Percentiles rank a stretch among this genome's conserved stretches.
These are phyloP conservation scores for Argyra leucocephala DNA, from an alignment of 2,888 invertebrate species.

Conservation along the genomic window DNA sequence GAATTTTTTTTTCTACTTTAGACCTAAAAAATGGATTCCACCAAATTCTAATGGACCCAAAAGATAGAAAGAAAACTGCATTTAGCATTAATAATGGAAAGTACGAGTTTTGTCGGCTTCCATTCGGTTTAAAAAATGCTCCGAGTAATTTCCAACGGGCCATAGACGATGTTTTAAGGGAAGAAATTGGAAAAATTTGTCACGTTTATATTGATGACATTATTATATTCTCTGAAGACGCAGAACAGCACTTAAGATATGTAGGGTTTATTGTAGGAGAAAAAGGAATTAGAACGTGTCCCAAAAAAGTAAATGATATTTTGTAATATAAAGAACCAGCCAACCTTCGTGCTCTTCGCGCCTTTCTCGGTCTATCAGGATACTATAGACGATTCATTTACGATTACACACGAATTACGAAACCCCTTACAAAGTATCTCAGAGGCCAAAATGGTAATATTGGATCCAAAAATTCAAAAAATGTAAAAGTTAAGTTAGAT, in stretches of 20 bases:
- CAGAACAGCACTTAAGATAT: not conserved
- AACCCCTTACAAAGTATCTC: no score
- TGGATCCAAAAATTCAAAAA: no score
- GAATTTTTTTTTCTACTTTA: not conserved
- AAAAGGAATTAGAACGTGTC: not conserved
- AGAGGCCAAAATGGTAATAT: no score
- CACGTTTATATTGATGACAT: not conserved
- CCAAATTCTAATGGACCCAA: constrained; percentile 12
- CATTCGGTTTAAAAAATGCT: constrained; percentile 17
- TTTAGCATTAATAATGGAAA: constrained; percentile 18
- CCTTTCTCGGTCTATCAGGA: not conserved
- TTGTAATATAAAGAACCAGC: not conserved
- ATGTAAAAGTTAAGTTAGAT: not conserved
- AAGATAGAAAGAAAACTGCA: constrained; percentile 16
- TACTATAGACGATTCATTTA: no score
- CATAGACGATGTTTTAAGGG: not conserved
- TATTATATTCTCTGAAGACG: not conserved
- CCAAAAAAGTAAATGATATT: not conserved
- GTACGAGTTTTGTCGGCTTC: constrained; percentile 13
- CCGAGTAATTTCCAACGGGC: constrained; percentile 12
- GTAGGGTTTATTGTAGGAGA: not conserved
- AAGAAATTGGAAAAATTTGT: not conserved
- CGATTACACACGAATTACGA: no score
- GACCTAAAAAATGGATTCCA: constrained; percentile 14
- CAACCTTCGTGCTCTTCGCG: not conserved